These are phyloP conservation scores for Cephus spinipes DNA, from an alignment of 2,888 invertebrate genomes.

Conservation along the genomic window DNA sequence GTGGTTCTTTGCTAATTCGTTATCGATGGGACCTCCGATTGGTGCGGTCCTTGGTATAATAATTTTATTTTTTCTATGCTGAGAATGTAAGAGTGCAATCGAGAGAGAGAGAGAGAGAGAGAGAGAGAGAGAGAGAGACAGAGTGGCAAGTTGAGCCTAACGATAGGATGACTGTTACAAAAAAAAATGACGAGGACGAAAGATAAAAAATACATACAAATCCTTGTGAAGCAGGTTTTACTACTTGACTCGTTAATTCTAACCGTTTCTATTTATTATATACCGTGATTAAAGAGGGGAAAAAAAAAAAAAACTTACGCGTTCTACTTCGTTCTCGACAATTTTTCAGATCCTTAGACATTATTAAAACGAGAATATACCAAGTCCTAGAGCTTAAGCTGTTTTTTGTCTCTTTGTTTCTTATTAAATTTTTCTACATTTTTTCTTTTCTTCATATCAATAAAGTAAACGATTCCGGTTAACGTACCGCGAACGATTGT, in stretches of 20 bases:
- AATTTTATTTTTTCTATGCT: slow-evolving; percentile 46
- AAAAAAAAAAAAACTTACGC: not conserved
- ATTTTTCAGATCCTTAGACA: not conserved
- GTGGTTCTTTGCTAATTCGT: slow-evolving; percentile 21
- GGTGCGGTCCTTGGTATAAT: slow-evolving; percentile 37
- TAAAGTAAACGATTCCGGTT: slow-evolving; percentile 25
- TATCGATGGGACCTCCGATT: slow-evolving; percentile 20
- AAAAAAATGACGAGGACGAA: slow-evolving; percentile 6
- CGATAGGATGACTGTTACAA: not conserved
- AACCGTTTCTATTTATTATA: slow-evolving; percentile 21
- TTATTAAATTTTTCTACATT: not conserved
- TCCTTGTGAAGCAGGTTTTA: slow-evolving; percentile 18
- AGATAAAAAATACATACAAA: slow-evolving; percentile 15
- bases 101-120: not conserved
- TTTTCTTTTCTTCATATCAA: not conserved
- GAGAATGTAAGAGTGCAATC: not conserved
- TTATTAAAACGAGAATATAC: not conserved
- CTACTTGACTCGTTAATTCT: slow-evolving; percentile 19
- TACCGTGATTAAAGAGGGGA: slow-evolving; percentile 13
- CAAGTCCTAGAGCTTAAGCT: not conserved
- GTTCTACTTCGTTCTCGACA: not conserved
- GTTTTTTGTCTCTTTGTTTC: not conserved
- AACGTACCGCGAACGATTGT: slow-evolving; percentile 48
- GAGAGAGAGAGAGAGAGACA: not conserved
- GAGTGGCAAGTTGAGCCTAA: not conserved